phyloP scores from a whole-genome alignment of 2,888 invertebrate genomes.

The Leptinotarsa tumamoca region DNA sequence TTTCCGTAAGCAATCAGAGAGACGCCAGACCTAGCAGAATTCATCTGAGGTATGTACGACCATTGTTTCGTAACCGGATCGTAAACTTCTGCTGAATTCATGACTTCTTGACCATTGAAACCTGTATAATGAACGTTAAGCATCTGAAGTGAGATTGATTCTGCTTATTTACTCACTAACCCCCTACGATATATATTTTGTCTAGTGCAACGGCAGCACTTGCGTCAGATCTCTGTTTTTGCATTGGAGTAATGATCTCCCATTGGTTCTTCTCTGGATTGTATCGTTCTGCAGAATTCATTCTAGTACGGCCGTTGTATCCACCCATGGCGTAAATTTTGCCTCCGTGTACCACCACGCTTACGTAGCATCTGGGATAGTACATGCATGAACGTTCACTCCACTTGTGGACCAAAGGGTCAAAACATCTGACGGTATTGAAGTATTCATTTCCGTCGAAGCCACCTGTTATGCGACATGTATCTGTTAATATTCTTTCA shows the following conservation, averaged over 20 bases:
- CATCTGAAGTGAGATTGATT: too few relatives aligned
- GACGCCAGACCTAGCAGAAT: conserved; percentile 80
- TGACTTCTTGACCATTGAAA: conserved; percentile 82
- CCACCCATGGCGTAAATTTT: conserved; percentile 87
- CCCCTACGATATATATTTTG: conserved; percentile 65
- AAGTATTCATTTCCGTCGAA: conserved; percentile 85
- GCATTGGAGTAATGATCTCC: conserved; percentile 83
- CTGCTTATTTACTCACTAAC: conserved; percentile 33
- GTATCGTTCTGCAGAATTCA: conserved; percentile 84
- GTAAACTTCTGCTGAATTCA: conserved; percentile 81
- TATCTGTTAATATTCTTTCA: too few relatives aligned
- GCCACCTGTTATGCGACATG: conserved; percentile 67
- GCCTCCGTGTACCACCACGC: conserved; percentile 77
- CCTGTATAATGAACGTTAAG: conserved; percentile 70
- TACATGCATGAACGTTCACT: conserved; percentile 83
- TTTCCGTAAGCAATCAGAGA: conserved; percentile 77
- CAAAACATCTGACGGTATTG: conserved; percentile 83
- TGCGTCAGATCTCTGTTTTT: conserved; percentile 81
- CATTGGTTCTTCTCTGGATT: conserved; percentile 82
- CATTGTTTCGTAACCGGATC: conserved; percentile 78
- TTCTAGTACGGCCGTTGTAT: conserved; percentile 81
- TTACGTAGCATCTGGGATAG: conserved; percentile 80
- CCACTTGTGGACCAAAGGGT: conserved; percentile 83
- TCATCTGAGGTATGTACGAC: conserved; percentile 79
- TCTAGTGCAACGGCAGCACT: conserved; percentile 78